Base-by-base conservation (phyloP, 2,888 invertebrate genomes). In the Eulithis prunata region DNA sequence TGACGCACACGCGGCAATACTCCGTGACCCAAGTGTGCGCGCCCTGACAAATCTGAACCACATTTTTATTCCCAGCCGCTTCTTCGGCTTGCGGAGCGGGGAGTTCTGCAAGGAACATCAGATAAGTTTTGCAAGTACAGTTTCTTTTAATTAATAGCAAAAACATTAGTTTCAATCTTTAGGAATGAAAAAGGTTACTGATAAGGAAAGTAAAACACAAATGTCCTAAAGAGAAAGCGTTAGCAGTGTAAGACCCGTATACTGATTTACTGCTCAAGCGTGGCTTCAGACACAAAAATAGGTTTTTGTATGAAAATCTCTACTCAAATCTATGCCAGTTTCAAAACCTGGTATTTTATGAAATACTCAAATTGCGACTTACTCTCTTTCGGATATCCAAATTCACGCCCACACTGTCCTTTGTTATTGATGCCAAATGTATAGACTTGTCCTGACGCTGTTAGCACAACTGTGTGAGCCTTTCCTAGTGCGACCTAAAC, bases 361-460 rank as follows among this genome's bases (percentile, higher is more conserved):
- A 8, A n/a, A 14, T 7, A 47, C 13, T 0, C 8, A 21, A 32
- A 62, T 13, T 21, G 4, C 1, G 12, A 83, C 88, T 88, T 81
- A 93, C 95, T 94, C 84, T 95, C 95, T 84, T 94, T 94, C 13
- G 92, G 91, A 71, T 94, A 92, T 47, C 94, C 91, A 79, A 96
- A 97, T 76, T 97, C 97, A 71, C 98, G 93, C 4, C 99, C 99
- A 89, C 99, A 99, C 83, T 99, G 99, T 0, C 98, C 98, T 85
- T 99, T 98, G 85, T 99, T 99, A 88, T 99, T 99, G 69, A 99
- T 97, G 5, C 99, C 99, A 87, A 99, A 99, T 0, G 99, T 98
- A 85, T 96, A 99, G 3, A 99, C 95, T 75, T 97, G 96, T 0
- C 99, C 99, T 81, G 97, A 97, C 74, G 95, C 96, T 12, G 97